Conservation (phyloP, 2,113 vertebrate species). For the Mionectes macconnelli region DNA sequence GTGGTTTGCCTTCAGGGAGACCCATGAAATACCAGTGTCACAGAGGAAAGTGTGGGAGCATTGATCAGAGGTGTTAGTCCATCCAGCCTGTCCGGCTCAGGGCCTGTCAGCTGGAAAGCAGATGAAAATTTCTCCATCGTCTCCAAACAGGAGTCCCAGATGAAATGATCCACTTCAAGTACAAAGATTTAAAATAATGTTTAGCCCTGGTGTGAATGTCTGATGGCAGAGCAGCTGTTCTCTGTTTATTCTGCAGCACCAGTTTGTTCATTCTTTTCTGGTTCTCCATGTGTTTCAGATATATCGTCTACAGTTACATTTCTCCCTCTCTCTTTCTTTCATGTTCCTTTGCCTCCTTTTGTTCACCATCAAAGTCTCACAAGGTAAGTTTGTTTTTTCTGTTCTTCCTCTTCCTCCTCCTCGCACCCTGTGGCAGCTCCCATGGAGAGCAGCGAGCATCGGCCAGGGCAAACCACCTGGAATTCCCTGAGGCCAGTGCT, state of each 20-base stretch:
- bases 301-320: slow-evolving; percentile 45
- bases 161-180: background rate
- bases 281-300: background rate
- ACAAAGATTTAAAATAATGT: background rate
- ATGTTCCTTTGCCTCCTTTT: slow-evolving; percentile 63
- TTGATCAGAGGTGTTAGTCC: background rate
- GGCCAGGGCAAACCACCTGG: accelerated
- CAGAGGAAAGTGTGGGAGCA: background rate
- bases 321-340: slow-evolving; percentile 61
- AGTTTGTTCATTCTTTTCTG: slow-evolving; percentile 28
- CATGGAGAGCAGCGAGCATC: accelerated
- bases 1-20: background rate
- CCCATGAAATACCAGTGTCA: background rate
- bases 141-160: background rate
- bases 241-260: slow-evolving; percentile 6
- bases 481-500: background rate
- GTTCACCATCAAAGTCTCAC: slow-evolving; percentile 78
- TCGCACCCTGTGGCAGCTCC: background rate
- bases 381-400: slow-evolving; percentile 77
- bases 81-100: accelerated
- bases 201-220: background rate
- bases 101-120: background rate
- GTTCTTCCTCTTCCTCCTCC: slow-evolving; percentile 5
- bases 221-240: background rate
- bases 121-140: background rate